Evolutionary conservation across 1,140 invertebrate genomes (phyloP).

Genomic region (Hylyphantes graminicola): DNA sequence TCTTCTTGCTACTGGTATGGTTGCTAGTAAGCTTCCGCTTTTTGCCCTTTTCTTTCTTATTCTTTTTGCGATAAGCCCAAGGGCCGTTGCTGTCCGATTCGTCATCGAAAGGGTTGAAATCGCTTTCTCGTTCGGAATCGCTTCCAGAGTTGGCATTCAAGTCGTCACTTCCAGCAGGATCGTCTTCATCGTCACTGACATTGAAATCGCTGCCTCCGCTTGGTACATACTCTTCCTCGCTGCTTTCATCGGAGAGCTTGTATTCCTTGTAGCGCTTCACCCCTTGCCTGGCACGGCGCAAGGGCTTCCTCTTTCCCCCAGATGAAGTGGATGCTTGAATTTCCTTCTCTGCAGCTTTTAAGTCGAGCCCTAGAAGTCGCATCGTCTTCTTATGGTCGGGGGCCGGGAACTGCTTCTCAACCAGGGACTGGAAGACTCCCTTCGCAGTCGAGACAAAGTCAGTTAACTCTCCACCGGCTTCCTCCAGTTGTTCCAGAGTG

Average conservation of each 20-base stretch:
- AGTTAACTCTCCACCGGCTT: conserved; percentile 94
- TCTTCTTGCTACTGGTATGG: conserved; percentile 69
- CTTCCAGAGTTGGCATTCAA: conserved; percentile 50
- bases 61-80: conserved; percentile 63
- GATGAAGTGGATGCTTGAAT: conserved; percentile 41
- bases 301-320: conserved; percentile 73
- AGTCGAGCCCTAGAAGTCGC: conserved; percentile 80
- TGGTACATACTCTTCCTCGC: conserved; percentile 43
- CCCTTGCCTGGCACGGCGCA: conserved; percentile 75
- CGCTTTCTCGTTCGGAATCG: conserved; percentile 77
- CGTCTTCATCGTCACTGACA: conserved; percentile 65
- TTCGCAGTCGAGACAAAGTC: conserved; percentile 99
- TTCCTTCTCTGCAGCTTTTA: background rate
- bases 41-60: conserved; percentile 73
- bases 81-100: conserved; percentile 82
- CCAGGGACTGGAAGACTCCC: conserved; percentile 92
- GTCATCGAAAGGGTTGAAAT: conserved; percentile 88
- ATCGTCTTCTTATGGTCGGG: conserved; percentile 86
- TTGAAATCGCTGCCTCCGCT: conserved; percentile 59
- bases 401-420: conserved; percentile 97
- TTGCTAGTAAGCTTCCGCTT: conserved; percentile 63
- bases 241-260: conserved; percentile 63
- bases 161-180: conserved; percentile 63
- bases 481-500: conserved; percentile 94
- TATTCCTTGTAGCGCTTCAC: conserved; percentile 64